Percentiles rank a stretch among this genome's conserved stretches.
Evolutionary conservation across 2,113 vertebrate species (phyloP).

Genomic region (Myrmecobius fasciatus): DNA sequence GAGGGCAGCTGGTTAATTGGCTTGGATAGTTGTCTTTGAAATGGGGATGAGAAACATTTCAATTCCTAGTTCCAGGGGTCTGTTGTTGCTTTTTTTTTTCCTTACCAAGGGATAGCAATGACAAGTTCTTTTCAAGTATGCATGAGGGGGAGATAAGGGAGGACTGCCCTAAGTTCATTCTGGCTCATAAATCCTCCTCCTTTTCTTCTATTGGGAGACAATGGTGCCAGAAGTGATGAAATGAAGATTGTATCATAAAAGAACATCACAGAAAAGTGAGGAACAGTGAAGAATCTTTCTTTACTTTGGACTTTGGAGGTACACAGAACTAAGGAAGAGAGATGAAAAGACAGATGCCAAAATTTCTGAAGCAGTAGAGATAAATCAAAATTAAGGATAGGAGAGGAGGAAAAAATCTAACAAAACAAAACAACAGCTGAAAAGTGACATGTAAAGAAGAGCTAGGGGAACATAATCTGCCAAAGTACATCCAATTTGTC

Average conservation of each 20-base stretch:
- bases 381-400: slow-evolving; percentile 12
- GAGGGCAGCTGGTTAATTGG: not conserved
- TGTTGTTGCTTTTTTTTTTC: not conserved
- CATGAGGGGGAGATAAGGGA: not conserved
- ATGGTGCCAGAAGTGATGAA: not conserved
- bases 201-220: not conserved
- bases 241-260: not conserved
- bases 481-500: not conserved
- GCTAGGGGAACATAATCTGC: not conserved
- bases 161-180: not conserved
- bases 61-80: not conserved
- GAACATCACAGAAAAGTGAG: not conserved
- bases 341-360: not conserved
- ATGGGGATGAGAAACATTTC: not conserved
- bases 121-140: not conserved
- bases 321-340: not conserved
- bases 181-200: not conserved
- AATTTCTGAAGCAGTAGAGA: not conserved
- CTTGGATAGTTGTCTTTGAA: not conserved
- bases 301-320: not conserved
- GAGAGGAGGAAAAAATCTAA: not conserved
- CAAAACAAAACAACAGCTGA: not conserved
- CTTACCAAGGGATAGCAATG: not conserved
- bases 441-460: not conserved
- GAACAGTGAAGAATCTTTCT: not conserved